A percentile compares a stretch with the other conserved stretches of the same genome.
These are phyloP conservation scores for Nemopilema nomurai DNA, from an alignment of 30 jellyfish, hydroid and myxozoan genomes.

Conservation along the genomic window DNA sequence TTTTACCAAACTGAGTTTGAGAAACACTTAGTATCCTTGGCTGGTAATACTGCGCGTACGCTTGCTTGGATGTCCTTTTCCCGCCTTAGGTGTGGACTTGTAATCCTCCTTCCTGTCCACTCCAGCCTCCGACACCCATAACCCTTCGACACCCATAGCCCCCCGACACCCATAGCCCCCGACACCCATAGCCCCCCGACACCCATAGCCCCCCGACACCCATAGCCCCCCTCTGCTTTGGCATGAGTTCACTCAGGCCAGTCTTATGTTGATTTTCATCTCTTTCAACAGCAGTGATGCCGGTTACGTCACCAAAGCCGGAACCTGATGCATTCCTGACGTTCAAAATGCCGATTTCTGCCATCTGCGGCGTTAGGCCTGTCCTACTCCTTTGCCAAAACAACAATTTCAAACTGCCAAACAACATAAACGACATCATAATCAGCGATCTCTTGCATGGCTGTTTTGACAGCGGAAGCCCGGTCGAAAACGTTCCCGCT, in stretches of 20 bases:
- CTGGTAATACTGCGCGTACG: too few relatives aligned
- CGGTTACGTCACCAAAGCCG: slow-evolving; percentile 72
- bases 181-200: too few relatives aligned
- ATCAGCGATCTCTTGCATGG: slow-evolving; percentile 84
- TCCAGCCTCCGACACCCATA: too few relatives aligned
- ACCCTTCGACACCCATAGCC: too few relatives aligned
- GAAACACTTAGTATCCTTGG: too few relatives aligned
- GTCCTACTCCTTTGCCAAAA: slow-evolving; percentile 83
- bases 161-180: too few relatives aligned
- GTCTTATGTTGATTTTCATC: not conserved
- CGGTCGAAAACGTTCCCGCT: slow-evolving; percentile 30
- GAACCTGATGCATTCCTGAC: slow-evolving; percentile 57
- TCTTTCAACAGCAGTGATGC: slow-evolving; percentile 42
- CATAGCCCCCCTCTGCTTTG: too few relatives aligned
- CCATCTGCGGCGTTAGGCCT: slow-evolving; percentile 94
- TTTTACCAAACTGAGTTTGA: not conserved
- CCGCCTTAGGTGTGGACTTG: too few relatives aligned
- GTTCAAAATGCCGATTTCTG: slow-evolving; percentile 77
- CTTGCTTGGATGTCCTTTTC: too few relatives aligned
- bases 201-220: too few relatives aligned
- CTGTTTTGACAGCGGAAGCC: slow-evolving; percentile 64
- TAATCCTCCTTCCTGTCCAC: too few relatives aligned
- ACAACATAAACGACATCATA: slow-evolving; percentile 76
- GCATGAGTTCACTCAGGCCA: too few relatives aligned
- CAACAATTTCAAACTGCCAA: slow-evolving; percentile 79